A percentile compares a stretch with the other conserved stretches of the same genome.
These are phyloP conservation scores for Elanus axillaris DNA, from an alignment of 2,113 vertebrate species.

Conservation along the genomic window DNA sequence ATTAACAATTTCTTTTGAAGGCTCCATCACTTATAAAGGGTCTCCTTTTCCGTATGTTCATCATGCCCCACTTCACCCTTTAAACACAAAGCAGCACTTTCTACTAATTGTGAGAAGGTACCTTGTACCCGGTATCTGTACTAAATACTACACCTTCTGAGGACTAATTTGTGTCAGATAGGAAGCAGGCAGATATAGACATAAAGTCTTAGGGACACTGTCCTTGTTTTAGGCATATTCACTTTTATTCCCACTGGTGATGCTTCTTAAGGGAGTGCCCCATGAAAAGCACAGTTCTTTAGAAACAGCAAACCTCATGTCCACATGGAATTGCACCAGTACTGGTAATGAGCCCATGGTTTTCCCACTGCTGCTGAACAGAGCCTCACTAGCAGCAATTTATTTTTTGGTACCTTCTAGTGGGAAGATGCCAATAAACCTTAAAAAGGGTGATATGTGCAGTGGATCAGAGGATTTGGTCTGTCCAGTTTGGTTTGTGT, in stretches of 20 bases:
- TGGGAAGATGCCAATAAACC: not conserved
- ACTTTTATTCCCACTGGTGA: not conserved
- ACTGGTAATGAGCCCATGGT: not conserved
- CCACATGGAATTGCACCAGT: not conserved
- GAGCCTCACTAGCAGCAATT: not conserved
- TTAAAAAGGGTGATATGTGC: not conserved
- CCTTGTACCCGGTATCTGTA: slow-evolving; percentile 55
- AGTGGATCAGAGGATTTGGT: not conserved
- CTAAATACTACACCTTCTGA: slow-evolving; percentile 67
- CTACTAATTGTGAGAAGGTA: slow-evolving; percentile 70
- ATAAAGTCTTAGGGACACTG: slow-evolving; percentile 1
- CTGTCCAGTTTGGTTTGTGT: not conserved
- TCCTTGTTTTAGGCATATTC: slow-evolving; percentile 35
- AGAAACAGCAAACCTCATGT: not conserved
- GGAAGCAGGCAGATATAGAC: slow-evolving; percentile 47
- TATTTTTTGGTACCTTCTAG: not conserved
- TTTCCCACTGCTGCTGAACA: not conserved
- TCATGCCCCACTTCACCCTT: slow-evolving; percentile 76
- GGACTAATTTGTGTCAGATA: slow-evolving; percentile 53
- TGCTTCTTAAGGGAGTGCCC: not conserved
- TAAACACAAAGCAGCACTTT: slow-evolving; percentile 74
- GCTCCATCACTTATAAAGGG: slow-evolving; percentile 69
- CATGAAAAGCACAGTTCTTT: slow-evolving; percentile 22
- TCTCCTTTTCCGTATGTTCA: slow-evolving; percentile 76
- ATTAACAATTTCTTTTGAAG: slow-evolving; percentile 79